Conservation (phyloP, 1,140 invertebrate species). For the Drosophila nikananu region DNA sequence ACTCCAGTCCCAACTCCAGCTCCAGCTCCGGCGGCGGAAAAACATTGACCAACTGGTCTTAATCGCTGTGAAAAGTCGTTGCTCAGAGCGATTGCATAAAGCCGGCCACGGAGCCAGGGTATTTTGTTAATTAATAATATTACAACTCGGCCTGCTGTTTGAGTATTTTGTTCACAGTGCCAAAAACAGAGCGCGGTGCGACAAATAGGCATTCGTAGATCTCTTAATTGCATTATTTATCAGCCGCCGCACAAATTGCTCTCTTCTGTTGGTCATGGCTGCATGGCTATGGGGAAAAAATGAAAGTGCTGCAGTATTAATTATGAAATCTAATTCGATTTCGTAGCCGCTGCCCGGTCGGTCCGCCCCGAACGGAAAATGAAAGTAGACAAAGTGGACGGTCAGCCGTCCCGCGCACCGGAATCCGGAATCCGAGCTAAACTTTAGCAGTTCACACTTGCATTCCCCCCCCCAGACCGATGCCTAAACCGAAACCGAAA, state of each 20-base stretch:
- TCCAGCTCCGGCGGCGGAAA: constrained; percentile 27
- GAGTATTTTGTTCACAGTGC: constrained; percentile 36
- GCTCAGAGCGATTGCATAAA: constrained; percentile 43
- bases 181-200: constrained; percentile 34
- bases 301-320: constrained; percentile 68
- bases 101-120: neutral
- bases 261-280: constrained; percentile 52
- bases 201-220: constrained; percentile 51
- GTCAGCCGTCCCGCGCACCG: constrained; percentile 16
- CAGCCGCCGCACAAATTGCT: constrained; percentile 39
- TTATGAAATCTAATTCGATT: constrained; percentile 68
- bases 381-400: constrained; percentile 52
- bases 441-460: constrained; percentile 57
- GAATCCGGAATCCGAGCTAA: constrained; percentile 33
- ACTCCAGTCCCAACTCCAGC: neutral
- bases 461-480: constrained; percentile 1
- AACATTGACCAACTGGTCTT: constrained; percentile 48
- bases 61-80: constrained; percentile 47
- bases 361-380: constrained; percentile 56
- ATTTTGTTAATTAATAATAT: constrained; percentile 54
- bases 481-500: constrained; percentile 10
- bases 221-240: constrained; percentile 53
- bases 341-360: constrained; percentile 45
- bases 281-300: constrained; percentile 54
- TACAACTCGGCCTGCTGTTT: constrained; percentile 43